These are phyloP conservation scores for Cathartes aura DNA, from an alignment of 2,113 vertebrate genomes.

Conservation along the genomic window DNA sequence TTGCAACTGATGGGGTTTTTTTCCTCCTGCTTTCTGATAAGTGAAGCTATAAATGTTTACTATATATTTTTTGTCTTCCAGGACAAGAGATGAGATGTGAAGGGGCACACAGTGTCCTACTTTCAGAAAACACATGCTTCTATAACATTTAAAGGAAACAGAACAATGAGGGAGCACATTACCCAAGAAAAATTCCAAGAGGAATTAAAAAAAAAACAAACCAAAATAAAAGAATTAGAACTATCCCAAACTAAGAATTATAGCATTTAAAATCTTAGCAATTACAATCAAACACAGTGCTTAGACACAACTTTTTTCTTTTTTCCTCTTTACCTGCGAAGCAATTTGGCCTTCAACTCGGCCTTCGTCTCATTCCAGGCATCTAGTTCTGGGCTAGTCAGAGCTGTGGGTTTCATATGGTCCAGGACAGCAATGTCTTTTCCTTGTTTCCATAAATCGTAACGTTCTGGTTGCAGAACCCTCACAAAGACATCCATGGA, in stretches of 20 bases:
- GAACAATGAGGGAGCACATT: background rate
- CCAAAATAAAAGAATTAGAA: background rate
- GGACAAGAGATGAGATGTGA: conserved; percentile 35
- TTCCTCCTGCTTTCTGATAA: background rate
- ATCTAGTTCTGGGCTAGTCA: conserved; percentile 88
- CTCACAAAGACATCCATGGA: conserved; percentile 98
- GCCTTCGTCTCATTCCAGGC: conserved; percentile 87
- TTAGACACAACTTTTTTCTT: background rate
- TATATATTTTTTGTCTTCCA: background rate
- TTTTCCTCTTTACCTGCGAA: conserved; percentile 80
- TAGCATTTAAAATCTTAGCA: fast-evolving
- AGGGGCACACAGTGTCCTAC: background rate
- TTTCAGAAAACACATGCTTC: background rate
- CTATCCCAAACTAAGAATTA: background rate
- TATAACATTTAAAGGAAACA: background rate
- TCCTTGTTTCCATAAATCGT: conserved; percentile 94
- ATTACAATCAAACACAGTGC: background rate
- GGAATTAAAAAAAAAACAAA: background rate
- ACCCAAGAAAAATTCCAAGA: background rate
- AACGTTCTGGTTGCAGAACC: conserved; percentile 92
- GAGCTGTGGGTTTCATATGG: conserved; percentile 87
- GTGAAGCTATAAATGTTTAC: background rate
- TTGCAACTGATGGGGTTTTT: background rate
- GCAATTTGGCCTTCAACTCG: conserved; percentile 80
- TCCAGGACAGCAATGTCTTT: conserved; percentile 87